Evolutionary conservation across 2,797 vertebrate species (phyloP), one percentile per base, ranked within the genome.

Genomic region (Myotis daubentonii): DNA sequence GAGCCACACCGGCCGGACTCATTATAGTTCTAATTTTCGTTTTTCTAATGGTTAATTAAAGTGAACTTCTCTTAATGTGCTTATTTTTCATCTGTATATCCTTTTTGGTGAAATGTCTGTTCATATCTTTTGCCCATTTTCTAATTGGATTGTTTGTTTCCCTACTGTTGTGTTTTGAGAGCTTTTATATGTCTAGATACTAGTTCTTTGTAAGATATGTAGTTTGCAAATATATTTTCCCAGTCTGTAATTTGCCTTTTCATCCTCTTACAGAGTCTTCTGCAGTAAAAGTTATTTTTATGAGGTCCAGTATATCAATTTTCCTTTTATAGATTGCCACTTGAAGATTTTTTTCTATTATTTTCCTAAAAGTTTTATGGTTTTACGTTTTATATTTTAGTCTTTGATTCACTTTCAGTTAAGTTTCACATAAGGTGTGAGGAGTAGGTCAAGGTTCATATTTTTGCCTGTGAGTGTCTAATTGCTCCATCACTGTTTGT

Each of bases 211-310:
- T 71, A 70, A 44, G 38, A 71, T 84, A 22, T 17, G 6, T 79
- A 80, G 53, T 71, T 93, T 81, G 33, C 16, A 87, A 60, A 79
- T 93, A 23, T 36, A 57, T 92, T 65, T 72, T 87, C 12, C 17
- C n/a, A 85, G 33, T 85, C 23, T 94, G 4, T 93, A 57, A 65
- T 87, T 91, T 94, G 60, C 68, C 36, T 93, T 93, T 93, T 85
- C 23, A 41, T 91, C 44, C n/a, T 85, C 12, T 71, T 86, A 68
- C 6, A 25, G 20, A 55, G 36, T 87, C 49, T 96, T 88, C 68
- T 38, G 23, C 33, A 82, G 20, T 10, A 81, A 60, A 68, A 62
- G 12, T 74, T 79, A 88, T 85, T 49, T 96, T 93, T 91, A 38
- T 93, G 49, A 89, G 53, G 11, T 80, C 7, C 22, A 57, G 12